Evolutionary conservation across 2,797 vertebrate genomes (phyloP), one percentile per base, ranked within the genome.

Genomic region (Crax fasciolata): DNA sequence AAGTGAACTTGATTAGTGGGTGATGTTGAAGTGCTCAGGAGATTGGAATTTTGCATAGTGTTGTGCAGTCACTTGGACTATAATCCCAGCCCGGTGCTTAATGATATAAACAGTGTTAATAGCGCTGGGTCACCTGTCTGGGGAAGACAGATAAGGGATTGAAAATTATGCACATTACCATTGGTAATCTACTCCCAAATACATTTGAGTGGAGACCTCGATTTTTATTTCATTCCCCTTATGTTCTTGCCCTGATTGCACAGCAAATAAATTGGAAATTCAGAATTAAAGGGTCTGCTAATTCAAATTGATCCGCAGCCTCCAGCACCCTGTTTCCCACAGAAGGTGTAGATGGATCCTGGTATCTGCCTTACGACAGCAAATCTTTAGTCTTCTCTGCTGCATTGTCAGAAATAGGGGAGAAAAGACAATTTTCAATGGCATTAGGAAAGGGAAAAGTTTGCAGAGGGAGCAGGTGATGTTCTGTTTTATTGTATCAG

Each of bases 121-220:
- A 97, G 98, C 90, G 92, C 96, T 81, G 90, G 97, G 97, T 97
- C 95, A 96, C 96, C 96, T 97, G 94, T 95, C 97, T 98, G 97
- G 62, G 87, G 82, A 91, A 95, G 88, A 84, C 89, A 97, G 97
- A 98, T 97, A 98, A 98, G 97, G 89, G 97, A 93, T 89, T 96
- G 92, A 90, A 97, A 97, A 95, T 97, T 97, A 97, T 79, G 66
- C 86, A 83, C 62, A 94, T 95, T 94, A 96, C 83, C 87, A 89
- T 57, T 80, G 90, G 90, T 96, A 96, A 97, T 95, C 94, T 94
- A 84, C 94, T 76, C 65, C 74, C 55, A n/a, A 92, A 89, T 65
- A 54, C 52, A 92, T 74, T 93, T 72, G 75, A 95, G 94, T 79
- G 73, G 83, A 85, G 80, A 87, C 94, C 59, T 27, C 4, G 13